A percentile compares a stretch with the other conserved stretches of the same genome.
Evolutionary conservation across 2,113 vertebrate species (phyloP).

Genomic region (Pollachius pollachius): DNA sequence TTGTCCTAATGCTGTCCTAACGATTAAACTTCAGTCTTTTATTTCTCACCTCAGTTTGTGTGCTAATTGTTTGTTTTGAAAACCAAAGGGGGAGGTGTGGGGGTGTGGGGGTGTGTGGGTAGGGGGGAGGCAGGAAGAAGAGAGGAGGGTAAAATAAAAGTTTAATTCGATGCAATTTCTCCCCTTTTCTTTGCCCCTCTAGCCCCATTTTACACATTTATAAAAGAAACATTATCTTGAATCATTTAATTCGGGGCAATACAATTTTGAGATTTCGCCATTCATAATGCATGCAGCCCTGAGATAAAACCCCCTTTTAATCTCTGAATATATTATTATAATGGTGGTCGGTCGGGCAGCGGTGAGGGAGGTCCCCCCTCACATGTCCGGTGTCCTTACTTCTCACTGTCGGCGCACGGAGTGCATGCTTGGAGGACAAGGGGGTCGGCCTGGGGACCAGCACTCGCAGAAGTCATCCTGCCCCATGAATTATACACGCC

Average conservation of each 20-base stretch:
- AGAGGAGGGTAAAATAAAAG: neutral
- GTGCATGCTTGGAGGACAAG: constrained; percentile 33
- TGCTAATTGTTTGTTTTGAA: no score
- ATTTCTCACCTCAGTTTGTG: no score
- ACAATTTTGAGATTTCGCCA: constrained; percentile 75
- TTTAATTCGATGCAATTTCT: constrained; percentile 37
- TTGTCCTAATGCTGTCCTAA: no score
- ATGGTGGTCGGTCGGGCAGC: constrained; percentile 63
- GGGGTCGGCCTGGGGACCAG: constrained; percentile 54
- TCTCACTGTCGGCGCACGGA: constrained; percentile 62
- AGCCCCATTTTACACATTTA: constrained; percentile 76
- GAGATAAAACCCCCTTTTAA: constrained; percentile 79
- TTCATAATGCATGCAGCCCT: constrained; percentile 80
- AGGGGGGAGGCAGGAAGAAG: neutral
- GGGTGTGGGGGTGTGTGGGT: no score
- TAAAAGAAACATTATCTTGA: constrained; percentile 85
- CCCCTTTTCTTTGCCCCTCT: constrained; percentile 37
- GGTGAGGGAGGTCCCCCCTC: constrained; percentile 61
- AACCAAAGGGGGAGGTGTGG: neutral
- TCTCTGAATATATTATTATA: constrained; percentile 84
- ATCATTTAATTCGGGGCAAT: constrained; percentile 86
- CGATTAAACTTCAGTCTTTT: no score
- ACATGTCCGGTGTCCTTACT: constrained; percentile 76
- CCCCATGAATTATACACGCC: constrained; percentile 74
- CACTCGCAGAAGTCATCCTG: constrained; percentile 58